Evolutionary conservation across 2,888 invertebrate genomes (phyloP).

Genomic region (Schrankia costaestrigalis): DNA sequence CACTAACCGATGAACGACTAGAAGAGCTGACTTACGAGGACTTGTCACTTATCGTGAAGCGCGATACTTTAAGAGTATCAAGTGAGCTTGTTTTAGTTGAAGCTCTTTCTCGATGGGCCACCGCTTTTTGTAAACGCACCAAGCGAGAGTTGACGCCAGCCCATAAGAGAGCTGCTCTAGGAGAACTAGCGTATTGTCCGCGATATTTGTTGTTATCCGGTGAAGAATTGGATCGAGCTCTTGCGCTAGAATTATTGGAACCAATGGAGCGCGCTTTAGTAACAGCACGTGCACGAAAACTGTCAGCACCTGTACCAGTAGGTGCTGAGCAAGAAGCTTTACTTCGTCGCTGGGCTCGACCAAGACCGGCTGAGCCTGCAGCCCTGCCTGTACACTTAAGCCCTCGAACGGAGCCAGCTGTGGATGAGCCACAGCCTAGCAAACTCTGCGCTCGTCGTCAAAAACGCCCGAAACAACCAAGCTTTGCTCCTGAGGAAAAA

Average conservation of each 20-base stretch:
- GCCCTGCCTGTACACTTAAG: constrained; percentile 70
- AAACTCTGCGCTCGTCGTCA: constrained; percentile 59
- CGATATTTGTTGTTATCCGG: constrained; percentile 85
- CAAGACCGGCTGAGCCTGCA: constrained; percentile 62
- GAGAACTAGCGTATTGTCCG: constrained; percentile 81
- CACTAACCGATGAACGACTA: constrained; percentile 61
- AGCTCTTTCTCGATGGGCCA: constrained; percentile 81
- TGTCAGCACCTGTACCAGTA: constrained; percentile 69
- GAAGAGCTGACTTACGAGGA: constrained; percentile 83
- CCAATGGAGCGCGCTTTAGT: constrained; percentile 72
- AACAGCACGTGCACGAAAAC: constrained; percentile 60
- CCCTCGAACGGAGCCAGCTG: constrained; percentile 57
- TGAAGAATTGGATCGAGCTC: constrained; percentile 82
- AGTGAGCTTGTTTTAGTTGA: constrained; percentile 82
- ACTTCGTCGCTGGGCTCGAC: constrained; percentile 67
- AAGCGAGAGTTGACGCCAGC: constrained; percentile 68
- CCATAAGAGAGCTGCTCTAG: constrained; percentile 69
- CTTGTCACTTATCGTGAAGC: constrained; percentile 82
- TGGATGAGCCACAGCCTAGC: constrained; percentile 57
- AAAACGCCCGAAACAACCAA: constrained; percentile 65
- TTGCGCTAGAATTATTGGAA: constrained; percentile 64
- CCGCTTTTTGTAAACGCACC: constrained; percentile 67
- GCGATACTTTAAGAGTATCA: constrained; percentile 84
- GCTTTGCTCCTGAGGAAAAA: constrained; percentile 64
- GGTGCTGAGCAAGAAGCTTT: constrained; percentile 70